These are phyloP conservation scores for Erannis defoliaria DNA, from an alignment of 2,888 invertebrate genomes.

Conservation along the genomic window DNA sequence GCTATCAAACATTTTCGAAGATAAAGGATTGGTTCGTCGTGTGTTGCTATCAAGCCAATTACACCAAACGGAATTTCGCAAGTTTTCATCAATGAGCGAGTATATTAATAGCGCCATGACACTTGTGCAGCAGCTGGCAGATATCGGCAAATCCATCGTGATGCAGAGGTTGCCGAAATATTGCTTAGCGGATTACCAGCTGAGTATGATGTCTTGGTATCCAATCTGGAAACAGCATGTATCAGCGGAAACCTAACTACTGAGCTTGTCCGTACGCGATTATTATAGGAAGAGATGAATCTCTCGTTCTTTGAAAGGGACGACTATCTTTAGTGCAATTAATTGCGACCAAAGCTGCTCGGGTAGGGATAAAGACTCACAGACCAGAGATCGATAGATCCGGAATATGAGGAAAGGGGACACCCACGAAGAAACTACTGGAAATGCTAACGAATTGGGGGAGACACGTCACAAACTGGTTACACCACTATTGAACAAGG, in stretches of 20 bases:
- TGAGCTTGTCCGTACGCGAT: not conserved
- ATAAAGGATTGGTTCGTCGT: conserved; percentile 8
- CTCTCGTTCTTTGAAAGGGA: too few species aligned
- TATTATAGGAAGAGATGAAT: too few species aligned
- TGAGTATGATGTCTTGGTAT: conserved; percentile 13
- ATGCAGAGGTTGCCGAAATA: conserved; percentile 16
- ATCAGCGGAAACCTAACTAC: not conserved
- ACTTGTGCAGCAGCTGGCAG: conserved; percentile 7
- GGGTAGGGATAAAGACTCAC: too few species aligned
- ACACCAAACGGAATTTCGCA: not conserved
- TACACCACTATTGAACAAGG: too few species aligned
- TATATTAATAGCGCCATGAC: conserved; percentile 13
- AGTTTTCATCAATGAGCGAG: conserved; percentile 7
- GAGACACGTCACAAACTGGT: too few species aligned
- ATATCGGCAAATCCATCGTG: conserved; percentile 11
- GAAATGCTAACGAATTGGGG: too few species aligned
- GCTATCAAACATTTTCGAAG: conserved; percentile 10
- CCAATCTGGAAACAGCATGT: conserved; percentile 1
- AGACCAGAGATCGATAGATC: too few species aligned
- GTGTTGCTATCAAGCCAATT: conserved; percentile 2
- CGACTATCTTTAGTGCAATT: too few species aligned
- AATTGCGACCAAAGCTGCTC: too few species aligned
- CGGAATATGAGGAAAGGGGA: too few species aligned
- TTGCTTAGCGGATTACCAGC: conserved; percentile 15
- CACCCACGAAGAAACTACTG: too few species aligned